phyloP scores from a whole-genome alignment of 2,113 vertebrate species.

The Tachuris rubrigastra region DNA sequence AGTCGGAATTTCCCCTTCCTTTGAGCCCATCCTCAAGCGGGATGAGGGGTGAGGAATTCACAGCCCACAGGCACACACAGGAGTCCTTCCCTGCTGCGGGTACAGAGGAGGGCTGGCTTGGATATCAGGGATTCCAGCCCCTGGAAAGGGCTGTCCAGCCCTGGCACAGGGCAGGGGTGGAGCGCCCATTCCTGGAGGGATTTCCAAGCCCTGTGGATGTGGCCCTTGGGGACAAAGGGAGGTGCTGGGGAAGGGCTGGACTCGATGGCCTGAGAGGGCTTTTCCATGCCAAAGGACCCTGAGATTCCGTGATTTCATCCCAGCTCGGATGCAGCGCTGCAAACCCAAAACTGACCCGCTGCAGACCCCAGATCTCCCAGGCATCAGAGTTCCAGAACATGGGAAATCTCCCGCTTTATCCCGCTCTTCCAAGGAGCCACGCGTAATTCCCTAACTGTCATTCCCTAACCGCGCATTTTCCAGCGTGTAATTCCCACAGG shows the following conservation, averaged over 20 bases:
- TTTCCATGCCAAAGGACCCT: neutral
- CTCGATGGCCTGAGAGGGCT: neutral
- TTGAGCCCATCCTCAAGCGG: neutral
- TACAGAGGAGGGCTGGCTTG: neutral
- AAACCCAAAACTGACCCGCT: neutral
- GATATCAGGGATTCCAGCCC: neutral
- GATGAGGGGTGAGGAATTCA: neutral
- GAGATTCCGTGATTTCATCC: neutral
- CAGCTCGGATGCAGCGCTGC: neutral
- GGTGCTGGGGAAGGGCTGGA: neutral
- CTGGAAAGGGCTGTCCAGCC: neutral
- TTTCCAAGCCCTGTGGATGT: neutral
- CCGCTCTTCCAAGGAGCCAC: neutral
- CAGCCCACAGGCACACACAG: fast-evolving
- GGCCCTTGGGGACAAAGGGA: neutral
- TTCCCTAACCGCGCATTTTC: fast-evolving
- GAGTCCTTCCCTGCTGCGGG: fast-evolving
- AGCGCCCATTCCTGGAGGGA: neutral
- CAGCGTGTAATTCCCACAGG: neutral
- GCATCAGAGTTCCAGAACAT: fast-evolving
- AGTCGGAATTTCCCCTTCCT: neutral
- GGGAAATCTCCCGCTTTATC: neutral
- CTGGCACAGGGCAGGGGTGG: neutral
- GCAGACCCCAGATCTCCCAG: neutral
- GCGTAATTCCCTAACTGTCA: neutral